These are phyloP conservation scores for Cancer borealis DNA, from an alignment of 2,888 invertebrate genomes.

Conservation along the genomic window DNA sequence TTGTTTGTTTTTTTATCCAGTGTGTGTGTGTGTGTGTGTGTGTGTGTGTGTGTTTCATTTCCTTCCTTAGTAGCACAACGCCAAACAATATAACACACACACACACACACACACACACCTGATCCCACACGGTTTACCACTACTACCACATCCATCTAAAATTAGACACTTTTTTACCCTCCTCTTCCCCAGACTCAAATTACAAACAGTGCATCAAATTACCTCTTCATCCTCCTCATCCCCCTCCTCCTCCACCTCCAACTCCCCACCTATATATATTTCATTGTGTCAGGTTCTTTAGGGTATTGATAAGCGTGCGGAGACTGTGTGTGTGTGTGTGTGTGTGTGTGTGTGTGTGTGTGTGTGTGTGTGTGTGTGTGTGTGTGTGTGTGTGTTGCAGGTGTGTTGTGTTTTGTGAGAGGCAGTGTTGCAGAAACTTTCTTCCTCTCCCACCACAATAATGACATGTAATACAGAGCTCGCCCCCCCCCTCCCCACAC, in stretches of 20 bases:
- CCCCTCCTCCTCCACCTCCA: background rate
- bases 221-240: background rate
- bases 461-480: no score
- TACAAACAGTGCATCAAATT: background rate
- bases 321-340: background rate
- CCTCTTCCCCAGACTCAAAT: conserved; percentile 20
- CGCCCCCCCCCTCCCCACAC: no score
- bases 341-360: conserved; percentile 32
- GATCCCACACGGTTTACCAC: background rate
- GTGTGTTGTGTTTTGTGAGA: no score
- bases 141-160: background rate
- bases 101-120: conserved; percentile 33
- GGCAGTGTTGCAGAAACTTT: background rate
- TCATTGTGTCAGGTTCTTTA: background rate
- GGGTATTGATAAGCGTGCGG: background rate
- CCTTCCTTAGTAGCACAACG: background rate
- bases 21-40: background rate
- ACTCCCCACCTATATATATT: background rate
- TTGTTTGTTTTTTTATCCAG: no score
- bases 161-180: background rate
- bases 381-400: background rate
- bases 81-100: background rate
- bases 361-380: conserved; percentile 29
- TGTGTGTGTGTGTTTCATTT: background rate
- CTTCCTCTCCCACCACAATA: background rate